These are phyloP conservation scores for Eumaeus atala DNA, from an alignment of 1,140 invertebrate species.

Conservation along the genomic window DNA sequence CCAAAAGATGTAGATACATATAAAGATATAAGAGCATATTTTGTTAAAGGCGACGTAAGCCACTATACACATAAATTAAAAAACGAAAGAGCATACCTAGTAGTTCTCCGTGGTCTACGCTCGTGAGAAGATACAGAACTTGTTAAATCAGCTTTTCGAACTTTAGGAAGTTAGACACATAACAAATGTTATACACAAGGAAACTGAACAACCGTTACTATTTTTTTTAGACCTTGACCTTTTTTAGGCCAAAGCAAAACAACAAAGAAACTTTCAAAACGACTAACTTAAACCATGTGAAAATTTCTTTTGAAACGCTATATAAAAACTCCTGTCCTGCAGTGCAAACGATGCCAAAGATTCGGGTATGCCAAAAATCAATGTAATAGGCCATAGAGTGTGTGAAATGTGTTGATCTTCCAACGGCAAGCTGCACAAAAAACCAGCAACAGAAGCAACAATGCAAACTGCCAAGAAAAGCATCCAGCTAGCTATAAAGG, in stretches of 20 bases:
- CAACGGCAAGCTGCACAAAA: too few species aligned
- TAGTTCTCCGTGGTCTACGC: conserved; percentile 42
- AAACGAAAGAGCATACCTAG: conserved; percentile 39
- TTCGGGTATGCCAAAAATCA: conserved; percentile 33
- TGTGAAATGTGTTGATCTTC: conserved; percentile 34
- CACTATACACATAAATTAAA: conserved; percentile 50
- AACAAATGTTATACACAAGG: conserved; percentile 19
- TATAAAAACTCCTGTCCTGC: conserved; percentile 29
- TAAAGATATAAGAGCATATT: conserved; percentile 25
- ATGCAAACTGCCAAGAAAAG: too few species aligned
- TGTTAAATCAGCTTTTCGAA: conserved; percentile 32
- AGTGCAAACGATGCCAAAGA: conserved; percentile 30
- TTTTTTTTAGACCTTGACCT: conserved; percentile 35
- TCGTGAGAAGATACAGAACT: conserved; percentile 32
- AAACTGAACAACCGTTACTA: conserved; percentile 28
- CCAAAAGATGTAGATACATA: conserved; percentile 25
- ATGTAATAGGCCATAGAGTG: conserved; percentile 28
- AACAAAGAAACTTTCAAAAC: conserved; percentile 39
- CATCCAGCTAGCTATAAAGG: too few species aligned
- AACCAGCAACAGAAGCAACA: too few species aligned
- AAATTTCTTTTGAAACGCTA: conserved; percentile 35
- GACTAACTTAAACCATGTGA: too few species aligned
- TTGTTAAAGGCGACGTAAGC: conserved; percentile 27
- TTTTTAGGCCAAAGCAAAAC: conserved; percentile 27
- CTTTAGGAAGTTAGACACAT: conserved; percentile 30